phyloP scores from a whole-genome alignment of 2,113 vertebrate genomes.

The Podocnemis expansa region DNA sequence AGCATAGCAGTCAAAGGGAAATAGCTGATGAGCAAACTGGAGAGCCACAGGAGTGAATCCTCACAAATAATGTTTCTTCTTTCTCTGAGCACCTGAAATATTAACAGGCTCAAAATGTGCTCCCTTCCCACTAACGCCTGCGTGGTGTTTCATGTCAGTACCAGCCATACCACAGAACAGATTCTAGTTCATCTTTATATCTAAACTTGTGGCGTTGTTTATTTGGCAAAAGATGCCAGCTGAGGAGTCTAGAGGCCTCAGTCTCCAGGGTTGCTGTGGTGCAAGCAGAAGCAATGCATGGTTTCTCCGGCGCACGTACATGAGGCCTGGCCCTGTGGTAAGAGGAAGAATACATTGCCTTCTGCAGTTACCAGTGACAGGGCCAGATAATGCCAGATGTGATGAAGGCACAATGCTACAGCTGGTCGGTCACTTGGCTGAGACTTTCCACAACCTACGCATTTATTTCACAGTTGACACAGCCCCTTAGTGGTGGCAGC shows the following conservation, averaged over 20 bases:
- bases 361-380: background rate
- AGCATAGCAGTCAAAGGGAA: slow-evolving; percentile 21
- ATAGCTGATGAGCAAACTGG: background rate
- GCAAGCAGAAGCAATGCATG: too few relatives aligned
- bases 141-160: background rate
- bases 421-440: background rate
- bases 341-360: background rate
- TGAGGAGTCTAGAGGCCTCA: too few relatives aligned
- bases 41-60: slow-evolving; percentile 15
- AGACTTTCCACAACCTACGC: background rate
- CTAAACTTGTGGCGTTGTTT: too few relatives aligned
- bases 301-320: too few relatives aligned
- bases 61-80: background rate
- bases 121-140: background rate
- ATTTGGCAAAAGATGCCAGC: too few relatives aligned
- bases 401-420: background rate
- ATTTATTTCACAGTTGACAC: background rate
- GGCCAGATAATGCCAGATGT: background rate
- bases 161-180: background rate
- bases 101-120: background rate
- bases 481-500: background rate
- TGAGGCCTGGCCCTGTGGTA: too few relatives aligned
- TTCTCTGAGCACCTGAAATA: background rate
- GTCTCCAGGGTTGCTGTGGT: too few relatives aligned
- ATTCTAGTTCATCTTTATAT: background rate